Conservation (phyloP, 2,797 vertebrate species). For the Staurois parvus region DNA sequence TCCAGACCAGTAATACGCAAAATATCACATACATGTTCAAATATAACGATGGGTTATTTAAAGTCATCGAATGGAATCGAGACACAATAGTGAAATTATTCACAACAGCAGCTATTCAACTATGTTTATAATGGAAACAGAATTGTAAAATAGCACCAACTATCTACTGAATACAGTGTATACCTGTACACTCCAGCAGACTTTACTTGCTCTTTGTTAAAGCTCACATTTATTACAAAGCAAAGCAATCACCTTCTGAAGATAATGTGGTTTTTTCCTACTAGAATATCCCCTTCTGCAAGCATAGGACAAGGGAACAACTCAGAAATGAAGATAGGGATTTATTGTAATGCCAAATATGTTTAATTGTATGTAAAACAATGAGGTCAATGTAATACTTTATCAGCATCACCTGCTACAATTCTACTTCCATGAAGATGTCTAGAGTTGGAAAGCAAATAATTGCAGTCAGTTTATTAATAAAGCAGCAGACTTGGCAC, state of each 20-base stretch:
- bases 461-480: conserved; percentile 31
- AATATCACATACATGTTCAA: too few species aligned
- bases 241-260: background rate
- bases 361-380: conserved; percentile 33
- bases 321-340: background rate
- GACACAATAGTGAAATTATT: background rate
- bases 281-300: background rate
- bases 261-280: background rate
- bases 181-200: background rate
- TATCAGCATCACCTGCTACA: conserved; percentile 10
- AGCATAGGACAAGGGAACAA: background rate
- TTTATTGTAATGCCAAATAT: conserved; percentile 10
- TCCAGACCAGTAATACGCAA: too few species aligned
- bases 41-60: background rate
- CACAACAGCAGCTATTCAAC: background rate
- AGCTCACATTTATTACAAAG: background rate
- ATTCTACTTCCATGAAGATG: conserved; percentile 1
- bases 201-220: background rate
- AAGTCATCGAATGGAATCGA: background rate
- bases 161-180: conserved; percentile 9
- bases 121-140: background rate
- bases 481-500: conserved; percentile 19
- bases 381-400: background rate
- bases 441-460: conserved; percentile 9
- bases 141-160: conserved; percentile 7